Percentiles rank a stretch among this genome's conserved stretches.
Evolutionary conservation across 2,888 invertebrate genomes (phyloP).

Genomic region (Eulithis prunata): DNA sequence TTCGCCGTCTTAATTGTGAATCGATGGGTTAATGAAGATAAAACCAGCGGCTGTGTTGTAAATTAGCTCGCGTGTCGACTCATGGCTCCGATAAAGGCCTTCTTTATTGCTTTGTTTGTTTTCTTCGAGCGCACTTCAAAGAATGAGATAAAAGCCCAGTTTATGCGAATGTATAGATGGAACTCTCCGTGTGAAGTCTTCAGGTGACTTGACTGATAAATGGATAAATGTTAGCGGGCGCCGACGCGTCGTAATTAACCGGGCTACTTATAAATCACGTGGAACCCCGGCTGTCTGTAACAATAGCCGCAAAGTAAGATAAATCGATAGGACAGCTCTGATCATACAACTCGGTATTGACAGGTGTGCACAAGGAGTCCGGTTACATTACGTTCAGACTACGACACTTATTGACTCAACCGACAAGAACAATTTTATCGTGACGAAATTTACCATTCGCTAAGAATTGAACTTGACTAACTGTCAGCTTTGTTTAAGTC

Average conservation of each 20-base stretch:
- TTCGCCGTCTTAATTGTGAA: slow-evolving; percentile 84
- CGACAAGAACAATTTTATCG: slow-evolving; percentile 25
- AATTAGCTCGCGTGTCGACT: slow-evolving; percentile 85
- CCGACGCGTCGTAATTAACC: slow-evolving; percentile 76
- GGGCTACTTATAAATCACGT: slow-evolving; percentile 78
- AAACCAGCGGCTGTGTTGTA: slow-evolving; percentile 84
- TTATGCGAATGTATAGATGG: slow-evolving; percentile 80
- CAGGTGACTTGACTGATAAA: slow-evolving; percentile 55
- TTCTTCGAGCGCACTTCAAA: slow-evolving; percentile 82
- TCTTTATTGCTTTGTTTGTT: slow-evolving; percentile 84
- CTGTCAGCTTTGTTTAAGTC: slow-evolving; percentile 49
- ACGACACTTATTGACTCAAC: slow-evolving; percentile 41
- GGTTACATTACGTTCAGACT: slow-evolving; percentile 57
- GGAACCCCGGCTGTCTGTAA: slow-evolving; percentile 71
- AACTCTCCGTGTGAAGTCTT: slow-evolving; percentile 48
- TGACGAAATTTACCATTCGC: neutral
- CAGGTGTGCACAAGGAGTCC: slow-evolving; percentile 59
- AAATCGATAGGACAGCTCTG: slow-evolving; percentile 75
- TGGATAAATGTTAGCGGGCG: slow-evolving; percentile 70
- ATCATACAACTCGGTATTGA: slow-evolving; percentile 76
- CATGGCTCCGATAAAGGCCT: slow-evolving; percentile 82
- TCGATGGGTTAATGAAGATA: slow-evolving; percentile 85
- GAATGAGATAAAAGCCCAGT: slow-evolving; percentile 79
- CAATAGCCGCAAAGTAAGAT: slow-evolving; percentile 81
- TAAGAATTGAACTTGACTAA: slow-evolving; percentile 1